Base-by-base conservation (phyloP, 1,140 invertebrate species). In the Hermatobates lingyangjiaoensis region DNA sequence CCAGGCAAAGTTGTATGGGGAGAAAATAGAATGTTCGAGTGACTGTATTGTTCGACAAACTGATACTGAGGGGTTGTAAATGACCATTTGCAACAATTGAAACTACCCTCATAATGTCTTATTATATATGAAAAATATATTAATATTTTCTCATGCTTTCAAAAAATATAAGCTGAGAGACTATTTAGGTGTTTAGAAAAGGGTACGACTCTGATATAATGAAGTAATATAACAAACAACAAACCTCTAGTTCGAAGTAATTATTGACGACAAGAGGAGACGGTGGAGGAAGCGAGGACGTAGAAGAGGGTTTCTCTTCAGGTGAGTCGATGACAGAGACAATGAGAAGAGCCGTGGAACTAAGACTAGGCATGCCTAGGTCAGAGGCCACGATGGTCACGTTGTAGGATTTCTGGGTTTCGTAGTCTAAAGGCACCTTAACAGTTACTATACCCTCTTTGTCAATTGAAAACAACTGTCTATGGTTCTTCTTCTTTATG, bases 341-440 rank as follows among this genome's bases (percentile, higher is more conserved):
- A 23, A 71, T 59, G 2, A 90, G 63, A 21, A 87, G 64, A 3
- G 86, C 84, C 0, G 80, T 80, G 0, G 84, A 81, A 48, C 80
- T 85, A 7, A 85, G 63, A 56, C 82, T 80, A 0, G 86, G 85
- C 26, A 77, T 81, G 1, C 87, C 87, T 20, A 87, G 68, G 68
- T 90, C 87, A 0, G 83, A 84, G 0, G 84, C 86, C 4, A 84
- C 74, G 0, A 90, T 74, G 0, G 82, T 81, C 1, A 90, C 67
- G 62, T 88, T 87, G 59, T 84, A 76, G 15, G 69, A 62, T 26
- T 66, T 67, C 56, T 76, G 69, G 25, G 61, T 68, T 64, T 85
- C 81, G 57, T 80, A 87, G 60, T 87, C 82, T 7, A 90, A 68
- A 55, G 72, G 74, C 1, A 73, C 73, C 3, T 79, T 74, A 0